These are phyloP conservation scores for Helicoverpa armigera DNA, from an alignment of 1,140 invertebrate genomes.

Conservation along the genomic window DNA sequence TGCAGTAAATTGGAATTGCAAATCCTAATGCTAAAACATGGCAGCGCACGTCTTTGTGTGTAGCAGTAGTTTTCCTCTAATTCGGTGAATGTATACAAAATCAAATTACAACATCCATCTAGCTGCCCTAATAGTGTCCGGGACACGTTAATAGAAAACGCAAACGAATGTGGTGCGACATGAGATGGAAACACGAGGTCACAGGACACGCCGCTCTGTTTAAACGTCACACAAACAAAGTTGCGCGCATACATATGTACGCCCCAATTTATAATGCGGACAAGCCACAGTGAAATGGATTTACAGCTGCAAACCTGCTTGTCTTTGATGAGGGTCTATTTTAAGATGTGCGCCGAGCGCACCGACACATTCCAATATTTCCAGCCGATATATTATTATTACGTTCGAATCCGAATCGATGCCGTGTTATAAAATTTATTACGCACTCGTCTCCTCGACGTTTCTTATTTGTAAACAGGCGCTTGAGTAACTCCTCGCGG, in stretches of 20 bases:
- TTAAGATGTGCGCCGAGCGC: slow-evolving; percentile 80
- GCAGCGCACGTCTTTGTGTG: slow-evolving; percentile 52
- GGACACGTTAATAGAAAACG: slow-evolving; percentile 81
- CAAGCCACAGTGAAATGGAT: slow-evolving; percentile 85
- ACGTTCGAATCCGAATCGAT: slow-evolving; percentile 83
- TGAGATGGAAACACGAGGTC: slow-evolving; percentile 69
- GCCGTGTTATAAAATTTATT: slow-evolving; percentile 85
- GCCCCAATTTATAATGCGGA: slow-evolving; percentile 85
- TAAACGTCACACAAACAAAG: slow-evolving; percentile 69
- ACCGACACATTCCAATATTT: slow-evolving; percentile 84
- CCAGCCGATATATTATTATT: slow-evolving; percentile 85
- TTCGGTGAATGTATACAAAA: slow-evolving; percentile 74
- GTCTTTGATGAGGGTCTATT: slow-evolving; percentile 87
- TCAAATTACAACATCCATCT: slow-evolving; percentile 80
- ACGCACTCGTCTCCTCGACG: slow-evolving; percentile 81
- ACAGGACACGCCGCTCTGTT: slow-evolving; percentile 64
- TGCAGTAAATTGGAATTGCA: slow-evolving; percentile 31
- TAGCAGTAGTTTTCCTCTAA: slow-evolving; percentile 67
- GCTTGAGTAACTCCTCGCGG: slow-evolving; percentile 74
- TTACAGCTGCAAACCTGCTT: slow-evolving; percentile 86
- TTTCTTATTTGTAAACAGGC: slow-evolving; percentile 85
- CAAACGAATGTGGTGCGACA: slow-evolving; percentile 74
- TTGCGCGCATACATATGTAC: slow-evolving; percentile 64
- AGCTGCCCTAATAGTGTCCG: slow-evolving; percentile 72
- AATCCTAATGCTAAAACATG: slow-evolving; percentile 44